Conservation (phyloP, 2,113 vertebrate genomes). For the Rissa tridactyla region DNA sequence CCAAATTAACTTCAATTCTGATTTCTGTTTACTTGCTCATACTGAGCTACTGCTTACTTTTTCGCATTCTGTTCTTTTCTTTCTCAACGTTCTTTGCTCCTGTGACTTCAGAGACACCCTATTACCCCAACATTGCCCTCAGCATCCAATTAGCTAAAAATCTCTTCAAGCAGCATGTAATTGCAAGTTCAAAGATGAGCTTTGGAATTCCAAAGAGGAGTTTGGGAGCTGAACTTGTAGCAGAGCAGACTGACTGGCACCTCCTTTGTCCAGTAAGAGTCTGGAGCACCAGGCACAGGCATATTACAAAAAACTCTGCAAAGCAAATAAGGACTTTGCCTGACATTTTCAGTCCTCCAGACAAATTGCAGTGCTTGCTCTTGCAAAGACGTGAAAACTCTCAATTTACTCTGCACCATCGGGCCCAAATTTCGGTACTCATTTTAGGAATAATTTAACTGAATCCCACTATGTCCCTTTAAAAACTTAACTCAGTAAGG, state of each 20-base stretch:
- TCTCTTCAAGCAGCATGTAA: neutral
- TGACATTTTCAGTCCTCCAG: neutral
- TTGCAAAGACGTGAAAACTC: neutral
- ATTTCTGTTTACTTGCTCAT: neutral
- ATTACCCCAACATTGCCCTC: neutral
- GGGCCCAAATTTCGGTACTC: neutral
- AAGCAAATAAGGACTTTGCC: neutral
- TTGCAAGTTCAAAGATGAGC: neutral
- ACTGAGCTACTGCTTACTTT: neutral
- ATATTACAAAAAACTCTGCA: neutral
- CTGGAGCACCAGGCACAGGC: neutral
- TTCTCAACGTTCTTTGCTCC: neutral
- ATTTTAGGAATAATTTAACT: neutral
- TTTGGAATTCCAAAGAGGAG: neutral
- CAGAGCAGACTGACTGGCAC: neutral
- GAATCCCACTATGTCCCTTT: neutral
- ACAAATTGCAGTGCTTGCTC: neutral
- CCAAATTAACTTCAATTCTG: neutral
- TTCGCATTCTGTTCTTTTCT: neutral
- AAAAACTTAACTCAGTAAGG: neutral
- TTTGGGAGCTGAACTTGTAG: neutral
- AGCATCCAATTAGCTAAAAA: neutral
- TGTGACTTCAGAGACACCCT: neutral
- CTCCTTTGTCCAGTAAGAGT: neutral
- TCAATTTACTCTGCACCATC: neutral